Percentiles rank a stretch among this genome's conserved stretches.
phyloP scores from a whole-genome alignment of 2,888 invertebrate species.

The Yponomeuta sedellus region DNA sequence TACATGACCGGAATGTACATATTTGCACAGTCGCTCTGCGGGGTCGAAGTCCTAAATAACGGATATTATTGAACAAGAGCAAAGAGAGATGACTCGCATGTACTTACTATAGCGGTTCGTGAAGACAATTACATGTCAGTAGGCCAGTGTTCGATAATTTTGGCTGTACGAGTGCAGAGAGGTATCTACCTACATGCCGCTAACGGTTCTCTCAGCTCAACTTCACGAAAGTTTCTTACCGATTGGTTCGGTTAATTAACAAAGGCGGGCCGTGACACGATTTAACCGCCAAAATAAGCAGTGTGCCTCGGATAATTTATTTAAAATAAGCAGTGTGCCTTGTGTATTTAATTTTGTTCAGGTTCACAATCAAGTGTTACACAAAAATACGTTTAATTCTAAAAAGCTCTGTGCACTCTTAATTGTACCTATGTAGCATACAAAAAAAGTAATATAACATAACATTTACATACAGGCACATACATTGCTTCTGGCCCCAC shows the following conservation, averaged over 20 bases:
- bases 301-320: background rate
- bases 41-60: conserved; percentile 13
- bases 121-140: conserved; percentile 63
- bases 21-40: conserved; percentile 1
- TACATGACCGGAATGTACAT: background rate
- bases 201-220: background rate
- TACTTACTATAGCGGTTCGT: conserved; percentile 45
- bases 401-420: no score
- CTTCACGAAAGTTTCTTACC: background rate
- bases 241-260: conserved; percentile 1
- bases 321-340: background rate
- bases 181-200: background rate
- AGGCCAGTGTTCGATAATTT: conserved; percentile 34
- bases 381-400: no score
- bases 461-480: no score
- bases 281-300: background rate
- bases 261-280: conserved; percentile 2
- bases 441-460: no score
- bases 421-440: no score
- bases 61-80: conserved; percentile 10
- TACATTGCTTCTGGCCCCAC: no score
- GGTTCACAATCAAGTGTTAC: no score
- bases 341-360: no score
- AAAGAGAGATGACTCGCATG: conserved; percentile 7
- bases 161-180: background rate